Conservation (phyloP, 2,888 invertebrate species). For the Drosophila anomelani region DNA sequence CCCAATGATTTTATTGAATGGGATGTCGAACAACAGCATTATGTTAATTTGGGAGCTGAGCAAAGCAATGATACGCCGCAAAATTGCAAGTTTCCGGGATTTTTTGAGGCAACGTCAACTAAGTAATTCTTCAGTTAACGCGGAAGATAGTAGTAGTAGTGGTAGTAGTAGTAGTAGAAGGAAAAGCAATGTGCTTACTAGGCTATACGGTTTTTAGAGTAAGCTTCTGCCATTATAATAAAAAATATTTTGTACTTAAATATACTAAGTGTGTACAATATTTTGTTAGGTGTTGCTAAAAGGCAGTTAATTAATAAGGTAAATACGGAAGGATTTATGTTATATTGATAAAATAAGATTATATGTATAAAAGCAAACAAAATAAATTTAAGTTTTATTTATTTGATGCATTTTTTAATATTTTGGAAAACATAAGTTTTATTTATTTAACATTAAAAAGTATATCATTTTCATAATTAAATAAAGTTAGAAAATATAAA, state of each 20-base stretch:
- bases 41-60: constrained; percentile 86
- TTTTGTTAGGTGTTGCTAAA: not conserved
- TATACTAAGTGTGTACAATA: not conserved
- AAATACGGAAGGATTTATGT: not conserved
- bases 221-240: constrained; percentile 3
- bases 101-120: constrained; percentile 81
- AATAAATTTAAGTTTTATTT: not conserved
- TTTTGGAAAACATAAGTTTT: no score
- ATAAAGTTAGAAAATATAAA: not conserved
- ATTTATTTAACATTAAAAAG: no score
- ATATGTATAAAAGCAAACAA: not conserved
- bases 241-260: constrained; percentile 3
- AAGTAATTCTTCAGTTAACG: not conserved
- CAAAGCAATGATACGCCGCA: constrained; percentile 85
- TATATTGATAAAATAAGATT: not conserved
- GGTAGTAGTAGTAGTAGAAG: not conserved
- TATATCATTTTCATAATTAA: no score
- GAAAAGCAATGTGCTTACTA: not conserved
- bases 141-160: not conserved
- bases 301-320: not conserved
- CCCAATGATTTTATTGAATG: constrained; percentile 79
- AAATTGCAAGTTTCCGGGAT: constrained; percentile 85
- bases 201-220: not conserved
- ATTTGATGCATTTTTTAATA: no score
- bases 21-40: constrained; percentile 81